Conservation (phyloP, 1,140 invertebrate genomes). For the Antheraea mylitta region DNA sequence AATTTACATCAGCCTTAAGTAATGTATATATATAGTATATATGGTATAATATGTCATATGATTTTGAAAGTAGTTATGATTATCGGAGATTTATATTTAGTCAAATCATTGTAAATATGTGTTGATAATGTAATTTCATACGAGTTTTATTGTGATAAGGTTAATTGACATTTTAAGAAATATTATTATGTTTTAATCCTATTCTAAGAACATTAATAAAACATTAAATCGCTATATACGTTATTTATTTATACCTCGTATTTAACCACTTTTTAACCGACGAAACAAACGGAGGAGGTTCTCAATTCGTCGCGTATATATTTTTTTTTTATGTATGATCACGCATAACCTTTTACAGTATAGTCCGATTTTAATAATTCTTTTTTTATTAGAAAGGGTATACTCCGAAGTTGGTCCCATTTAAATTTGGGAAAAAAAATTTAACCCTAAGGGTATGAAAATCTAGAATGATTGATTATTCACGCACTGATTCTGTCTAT, state of each 20-base stretch:
- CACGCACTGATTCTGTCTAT: no score
- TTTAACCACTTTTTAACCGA: no score
- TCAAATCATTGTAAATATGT: neutral
- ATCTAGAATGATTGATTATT: no score
- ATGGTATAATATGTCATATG: neutral
- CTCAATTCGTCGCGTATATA: no score
- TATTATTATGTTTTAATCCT: conserved; percentile 14
- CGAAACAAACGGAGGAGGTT: no score
- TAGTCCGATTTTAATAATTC: no score
- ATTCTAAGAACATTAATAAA: conserved; percentile 22
- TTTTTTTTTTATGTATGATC: no score
- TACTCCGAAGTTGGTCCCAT: no score
- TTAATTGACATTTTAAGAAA: conserved; percentile 25
- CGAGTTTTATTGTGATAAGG: conserved; percentile 36
- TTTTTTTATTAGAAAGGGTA: no score
- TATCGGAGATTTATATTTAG: neutral
- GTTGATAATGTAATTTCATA: neutral
- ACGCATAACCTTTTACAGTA: no score
- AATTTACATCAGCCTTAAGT: neutral
- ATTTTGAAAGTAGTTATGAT: neutral
- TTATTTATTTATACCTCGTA: conserved; percentile 9
- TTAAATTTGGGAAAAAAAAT: no score
- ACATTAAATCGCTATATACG: neutral
- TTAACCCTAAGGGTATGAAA: no score
- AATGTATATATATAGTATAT: neutral